Evolutionary conservation across 2,888 invertebrate genomes (phyloP), one percentile per base, ranked within the genome.

Genomic region (Dryadula phaetusa): DNA sequence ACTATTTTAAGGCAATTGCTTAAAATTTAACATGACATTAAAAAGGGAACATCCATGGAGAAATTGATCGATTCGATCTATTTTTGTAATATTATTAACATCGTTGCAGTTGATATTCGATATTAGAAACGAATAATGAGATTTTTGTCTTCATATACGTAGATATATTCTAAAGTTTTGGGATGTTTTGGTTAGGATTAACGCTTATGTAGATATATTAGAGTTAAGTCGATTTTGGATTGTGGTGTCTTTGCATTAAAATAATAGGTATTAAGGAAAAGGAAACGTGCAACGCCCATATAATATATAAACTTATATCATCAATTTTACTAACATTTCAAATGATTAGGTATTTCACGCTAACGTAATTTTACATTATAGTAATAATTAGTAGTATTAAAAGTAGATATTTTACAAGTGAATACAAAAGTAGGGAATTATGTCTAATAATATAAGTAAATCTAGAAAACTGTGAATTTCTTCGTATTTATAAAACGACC

Each of bases 21-120:
- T 49, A 49, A 49, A 49, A 28, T 49, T n/a, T 49, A 16, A 28
- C 25, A 49, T 16, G 2, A 10, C 10, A 49, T 18, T n/a, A 52
- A 3, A 12, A 28, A 16, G 5, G 16, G 10, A 16, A 5, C n/a
- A 25, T 49, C 8, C 5, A n/a, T 25, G 54, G n/a, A 47, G 12
- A 14, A 22, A 56, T 8, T 16, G n/a, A 40, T 22, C 37, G n/a
- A 16, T 10, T 56, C 14, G 25, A 64, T 44, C 34, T 64, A 64
- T 64, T 64, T 56, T 64, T 64, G 56, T 56, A 64, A 28, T 37
- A 44, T 47, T 56, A 25, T 56, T 37, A 34, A 14, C n/a, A 25
- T 14, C 16, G 40, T 0, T 49, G 25, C 16, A n/a, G 20, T 47
- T 47, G 22, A 22, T 22, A n/a, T 22, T 22, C 14, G 22, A 22